These are phyloP conservation scores for Scolopax bukidnonensis DNA, from an alignment of 2,797 vertebrate genomes.

Conservation along the genomic window DNA sequence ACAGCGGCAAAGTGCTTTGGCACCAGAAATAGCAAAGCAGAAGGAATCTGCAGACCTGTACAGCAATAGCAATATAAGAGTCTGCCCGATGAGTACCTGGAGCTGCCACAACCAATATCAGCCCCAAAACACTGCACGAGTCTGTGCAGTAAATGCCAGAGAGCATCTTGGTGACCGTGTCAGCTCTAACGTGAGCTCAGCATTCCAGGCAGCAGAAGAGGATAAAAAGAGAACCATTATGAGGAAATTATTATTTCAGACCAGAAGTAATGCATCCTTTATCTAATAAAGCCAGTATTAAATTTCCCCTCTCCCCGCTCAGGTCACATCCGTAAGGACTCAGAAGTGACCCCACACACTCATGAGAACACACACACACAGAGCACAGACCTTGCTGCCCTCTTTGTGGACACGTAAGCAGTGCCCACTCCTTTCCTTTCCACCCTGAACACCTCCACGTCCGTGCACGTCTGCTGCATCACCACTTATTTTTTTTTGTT, in stretches of 20 bases:
- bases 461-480: background rate
- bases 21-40: background rate
- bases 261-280: background rate
- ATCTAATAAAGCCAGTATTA: background rate
- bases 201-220: background rate
- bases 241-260: background rate
- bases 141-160: background rate
- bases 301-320: background rate
- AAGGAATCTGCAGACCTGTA: background rate
- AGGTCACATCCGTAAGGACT: background rate
- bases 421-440: background rate
- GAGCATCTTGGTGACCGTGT: background rate
- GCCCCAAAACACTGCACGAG: background rate
- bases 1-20: background rate
- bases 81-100: background rate
- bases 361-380: too few species aligned
- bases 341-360: background rate
- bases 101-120: background rate
- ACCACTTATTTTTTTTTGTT: background rate
- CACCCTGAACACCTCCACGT: background rate
- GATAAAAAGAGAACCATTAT: background rate
- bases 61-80: background rate
- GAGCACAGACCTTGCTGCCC: background rate
- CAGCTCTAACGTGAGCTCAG: background rate
- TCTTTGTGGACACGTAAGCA: background rate